Percentiles rank a stretch among this genome's conserved stretches.
Conservation (phyloP, 2,888 invertebrate species). For the Cybosia mesomella region DNA sequence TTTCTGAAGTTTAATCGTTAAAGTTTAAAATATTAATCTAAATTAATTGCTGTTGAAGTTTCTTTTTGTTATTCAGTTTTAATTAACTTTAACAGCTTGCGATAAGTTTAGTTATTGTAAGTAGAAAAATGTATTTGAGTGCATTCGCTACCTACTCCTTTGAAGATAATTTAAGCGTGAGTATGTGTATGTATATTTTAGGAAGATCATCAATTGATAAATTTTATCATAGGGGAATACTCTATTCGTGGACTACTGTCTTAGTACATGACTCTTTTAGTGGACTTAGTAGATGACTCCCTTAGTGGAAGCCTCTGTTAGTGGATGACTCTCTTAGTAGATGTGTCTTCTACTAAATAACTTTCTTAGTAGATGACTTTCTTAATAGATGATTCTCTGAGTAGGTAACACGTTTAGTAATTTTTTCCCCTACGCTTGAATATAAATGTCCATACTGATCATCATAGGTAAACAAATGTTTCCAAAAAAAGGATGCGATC, state of each 20-base stretch:
- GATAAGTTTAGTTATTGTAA: background rate
- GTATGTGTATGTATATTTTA: background rate
- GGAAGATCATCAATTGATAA: background rate
- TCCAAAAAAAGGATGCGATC: background rate
- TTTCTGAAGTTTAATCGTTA: background rate
- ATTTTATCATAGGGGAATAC: background rate
- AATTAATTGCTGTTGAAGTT: constrained; percentile 1
- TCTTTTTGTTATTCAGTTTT: background rate
- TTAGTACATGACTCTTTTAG: too few species aligned
- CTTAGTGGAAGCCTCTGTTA: background rate
- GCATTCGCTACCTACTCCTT: background rate
- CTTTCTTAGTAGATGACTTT: too few species aligned
- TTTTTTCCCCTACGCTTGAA: too few species aligned
- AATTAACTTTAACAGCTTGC: background rate
- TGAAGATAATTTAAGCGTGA: background rate
- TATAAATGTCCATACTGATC: background rate
- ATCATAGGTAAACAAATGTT: background rate
- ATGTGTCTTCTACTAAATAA: too few species aligned
- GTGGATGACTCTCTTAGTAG: background rate
- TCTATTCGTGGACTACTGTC: too few species aligned
- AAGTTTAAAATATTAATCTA: background rate
- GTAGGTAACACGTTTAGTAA: too few species aligned
- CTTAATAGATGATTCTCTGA: too few species aligned
- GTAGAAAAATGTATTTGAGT: background rate
- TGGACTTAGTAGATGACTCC: too few species aligned